Conservation (phyloP, 2,113 vertebrate genomes). For the Anser brachyrhynchus region DNA sequence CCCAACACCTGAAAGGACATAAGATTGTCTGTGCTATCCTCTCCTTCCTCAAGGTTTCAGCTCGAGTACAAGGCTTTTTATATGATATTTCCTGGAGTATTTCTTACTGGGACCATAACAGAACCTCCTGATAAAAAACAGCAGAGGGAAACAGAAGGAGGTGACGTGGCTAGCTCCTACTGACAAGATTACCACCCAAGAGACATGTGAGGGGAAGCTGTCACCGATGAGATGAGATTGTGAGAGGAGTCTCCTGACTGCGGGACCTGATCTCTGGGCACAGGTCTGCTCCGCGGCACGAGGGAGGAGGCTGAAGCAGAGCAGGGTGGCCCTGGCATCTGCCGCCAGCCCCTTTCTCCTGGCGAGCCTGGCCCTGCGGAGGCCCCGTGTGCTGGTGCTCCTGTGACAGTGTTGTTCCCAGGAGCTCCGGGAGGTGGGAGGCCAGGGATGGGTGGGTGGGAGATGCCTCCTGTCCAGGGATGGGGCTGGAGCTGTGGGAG, state of each 20-base stretch:
- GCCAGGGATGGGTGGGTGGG: neutral
- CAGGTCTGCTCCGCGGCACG: neutral
- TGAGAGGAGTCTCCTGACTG: neutral
- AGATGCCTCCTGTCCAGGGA: neutral
- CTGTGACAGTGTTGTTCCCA: neutral
- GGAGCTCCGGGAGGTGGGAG: neutral
- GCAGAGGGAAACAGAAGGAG: no score
- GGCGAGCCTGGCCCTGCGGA: fast-evolving
- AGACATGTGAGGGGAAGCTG: neutral
- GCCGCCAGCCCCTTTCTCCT: neutral
- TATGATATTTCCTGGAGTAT: neutral
- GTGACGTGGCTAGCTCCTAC: neutral
- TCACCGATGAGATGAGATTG: neutral
- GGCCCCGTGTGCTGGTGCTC: neutral
- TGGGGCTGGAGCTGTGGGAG: neutral
- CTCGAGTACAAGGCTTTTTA: neutral
- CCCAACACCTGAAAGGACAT: neutral
- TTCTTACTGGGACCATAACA: neutral
- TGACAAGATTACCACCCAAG: neutral
- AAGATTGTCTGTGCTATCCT: neutral
- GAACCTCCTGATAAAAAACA: neutral
- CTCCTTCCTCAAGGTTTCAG: neutral
- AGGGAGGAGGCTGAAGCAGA: neutral
- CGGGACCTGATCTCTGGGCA: fast-evolving
- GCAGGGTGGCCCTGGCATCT: fast-evolving